Evolutionary conservation across 1,140 invertebrate genomes (phyloP).

Genomic region (Drosophila sp.): DNA sequence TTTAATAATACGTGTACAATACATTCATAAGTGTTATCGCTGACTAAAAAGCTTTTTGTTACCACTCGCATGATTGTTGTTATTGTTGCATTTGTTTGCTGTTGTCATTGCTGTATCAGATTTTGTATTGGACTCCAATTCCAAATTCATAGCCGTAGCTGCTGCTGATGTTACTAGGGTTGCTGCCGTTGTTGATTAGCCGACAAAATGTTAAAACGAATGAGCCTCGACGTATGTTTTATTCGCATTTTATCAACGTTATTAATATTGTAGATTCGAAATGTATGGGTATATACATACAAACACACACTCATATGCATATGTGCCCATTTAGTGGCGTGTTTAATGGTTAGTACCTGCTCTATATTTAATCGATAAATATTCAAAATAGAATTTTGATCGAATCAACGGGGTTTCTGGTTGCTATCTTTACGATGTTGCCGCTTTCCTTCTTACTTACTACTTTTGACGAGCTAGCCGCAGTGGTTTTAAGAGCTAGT

Average conservation of each 20-base stretch:
- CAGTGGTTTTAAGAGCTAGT: not conserved
- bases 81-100: constrained; percentile 62
- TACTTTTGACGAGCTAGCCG: not conserved
- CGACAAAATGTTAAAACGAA: constrained; percentile 70
- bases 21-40: constrained; percentile 76
- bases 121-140: constrained; percentile 43
- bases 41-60: constrained; percentile 80
- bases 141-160: constrained; percentile 41
- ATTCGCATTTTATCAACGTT: constrained; percentile 68
- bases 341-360: constrained; percentile 71
- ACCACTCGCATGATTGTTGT: constrained; percentile 60
- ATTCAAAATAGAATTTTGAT: constrained; percentile 60
- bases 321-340: constrained; percentile 56
- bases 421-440: constrained; percentile 35
- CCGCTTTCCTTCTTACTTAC: not conserved
- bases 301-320: constrained; percentile 30
- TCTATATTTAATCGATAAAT: constrained; percentile 56
- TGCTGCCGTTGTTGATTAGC: constrained; percentile 47
- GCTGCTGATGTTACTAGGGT: constrained; percentile 11
- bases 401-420: constrained; percentile 20
- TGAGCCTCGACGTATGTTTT: constrained; percentile 59
- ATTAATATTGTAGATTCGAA: constrained; percentile 70
- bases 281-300: constrained; percentile 22
- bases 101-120: constrained; percentile 65
- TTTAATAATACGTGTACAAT: constrained; percentile 80